Percentiles rank a stretch among this genome's conserved stretches.
These are phyloP conservation scores for Aldabrachelys gigantea DNA, from an alignment of 2,113 vertebrate genomes.

Conservation along the genomic window DNA sequence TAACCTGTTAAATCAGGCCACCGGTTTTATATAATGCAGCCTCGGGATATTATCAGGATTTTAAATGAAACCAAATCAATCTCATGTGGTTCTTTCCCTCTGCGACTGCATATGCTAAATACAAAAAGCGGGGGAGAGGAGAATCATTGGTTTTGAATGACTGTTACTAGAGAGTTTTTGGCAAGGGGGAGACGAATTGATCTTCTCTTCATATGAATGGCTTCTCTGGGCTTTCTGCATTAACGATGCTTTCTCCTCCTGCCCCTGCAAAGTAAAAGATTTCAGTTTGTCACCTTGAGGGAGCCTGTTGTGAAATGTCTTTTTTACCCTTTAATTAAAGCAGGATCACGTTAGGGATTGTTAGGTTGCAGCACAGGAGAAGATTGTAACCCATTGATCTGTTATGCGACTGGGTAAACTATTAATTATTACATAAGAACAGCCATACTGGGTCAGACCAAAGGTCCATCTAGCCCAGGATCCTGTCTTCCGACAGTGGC, in stretches of 20 bases:
- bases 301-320: background rate
- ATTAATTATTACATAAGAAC: background rate
- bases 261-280: background rate
- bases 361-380: background rate
- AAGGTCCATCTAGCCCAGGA: no score
- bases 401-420: background rate
- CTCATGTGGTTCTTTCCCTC: accelerated
- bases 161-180: conserved; percentile 23
- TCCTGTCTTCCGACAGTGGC: no score
- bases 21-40: background rate
- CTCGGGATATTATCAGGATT: background rate
- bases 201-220: conserved; percentile 41
- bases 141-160: background rate
- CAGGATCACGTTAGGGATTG: background rate
- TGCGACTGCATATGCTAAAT: accelerated
- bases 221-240: conserved; percentile 20
- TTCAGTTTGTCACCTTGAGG: background rate
- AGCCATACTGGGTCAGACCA: no score
- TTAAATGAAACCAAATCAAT: background rate
- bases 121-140: background rate
- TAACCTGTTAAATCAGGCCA: conserved; percentile 3
- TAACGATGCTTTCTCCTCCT: background rate
- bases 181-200: background rate
- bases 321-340: conserved; percentile 48
- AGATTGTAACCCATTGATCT: background rate